These are phyloP conservation scores for Zygogramma bicolorata DNA, from an alignment of 2,888 invertebrate genomes.

Conservation along the genomic window DNA sequence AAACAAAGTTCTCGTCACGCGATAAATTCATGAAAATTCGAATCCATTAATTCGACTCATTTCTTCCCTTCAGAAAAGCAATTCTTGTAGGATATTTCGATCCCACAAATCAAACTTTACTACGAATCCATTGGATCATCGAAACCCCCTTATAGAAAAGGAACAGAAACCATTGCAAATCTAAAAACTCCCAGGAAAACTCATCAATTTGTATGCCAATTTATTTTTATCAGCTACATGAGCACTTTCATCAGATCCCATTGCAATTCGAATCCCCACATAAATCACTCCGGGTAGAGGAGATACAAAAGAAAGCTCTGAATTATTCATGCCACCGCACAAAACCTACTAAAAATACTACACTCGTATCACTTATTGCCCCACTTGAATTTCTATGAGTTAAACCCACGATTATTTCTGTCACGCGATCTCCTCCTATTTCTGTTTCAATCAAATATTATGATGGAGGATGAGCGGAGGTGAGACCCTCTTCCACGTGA, in stretches of 20 bases:
- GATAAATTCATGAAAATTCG: no score
- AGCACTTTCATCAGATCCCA: neutral
- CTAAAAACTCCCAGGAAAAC: neutral
- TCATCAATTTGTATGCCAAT: neutral
- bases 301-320: constrained; percentile 6
- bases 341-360: constrained; percentile 8
- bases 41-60: no score
- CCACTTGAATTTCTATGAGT: constrained; percentile 11
- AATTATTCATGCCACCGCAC: constrained; percentile 3
- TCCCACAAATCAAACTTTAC: no score
- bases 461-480: neutral
- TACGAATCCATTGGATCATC: neutral
- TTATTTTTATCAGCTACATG: constrained; percentile 1
- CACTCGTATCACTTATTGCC: constrained; percentile 12
- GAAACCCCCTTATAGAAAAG: no score
- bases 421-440: constrained; percentile 1
- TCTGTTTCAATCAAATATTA: constrained; percentile 2
- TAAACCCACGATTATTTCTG: constrained; percentile 5
- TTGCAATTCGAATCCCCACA: neutral
- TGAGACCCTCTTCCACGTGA: neutral
- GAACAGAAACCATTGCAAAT: no score
- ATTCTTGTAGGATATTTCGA: no score
- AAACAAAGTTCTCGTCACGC: no score
- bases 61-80: no score
- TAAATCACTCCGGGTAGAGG: neutral